phyloP scores from a whole-genome alignment of 2,888 invertebrate species.

The Brachyopa scutellaris region DNA sequence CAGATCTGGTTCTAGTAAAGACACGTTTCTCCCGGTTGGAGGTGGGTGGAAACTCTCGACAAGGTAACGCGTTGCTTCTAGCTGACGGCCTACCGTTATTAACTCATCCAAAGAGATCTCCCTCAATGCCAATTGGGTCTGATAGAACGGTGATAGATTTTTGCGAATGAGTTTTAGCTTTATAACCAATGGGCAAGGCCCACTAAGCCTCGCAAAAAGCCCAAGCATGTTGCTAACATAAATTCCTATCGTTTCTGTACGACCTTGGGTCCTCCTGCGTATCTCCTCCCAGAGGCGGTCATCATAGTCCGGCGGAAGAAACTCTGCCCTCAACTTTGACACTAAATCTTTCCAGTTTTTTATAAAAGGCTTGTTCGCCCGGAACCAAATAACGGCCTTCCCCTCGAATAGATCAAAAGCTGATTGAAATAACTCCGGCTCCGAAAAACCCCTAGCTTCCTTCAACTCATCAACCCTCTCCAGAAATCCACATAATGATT shows the following conservation, averaged over 20 bases:
- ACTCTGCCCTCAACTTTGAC: no score
- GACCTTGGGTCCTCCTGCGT: background rate
- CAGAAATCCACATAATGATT: no score
- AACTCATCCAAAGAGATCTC: background rate
- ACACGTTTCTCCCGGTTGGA: background rate
- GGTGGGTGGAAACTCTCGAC: background rate
- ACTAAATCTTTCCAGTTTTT: no score
- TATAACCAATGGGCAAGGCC: background rate
- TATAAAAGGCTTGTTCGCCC: no score
- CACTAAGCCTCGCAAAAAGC: background rate
- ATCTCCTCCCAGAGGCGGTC: background rate
- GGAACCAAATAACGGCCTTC: no score
- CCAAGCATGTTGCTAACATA: background rate
- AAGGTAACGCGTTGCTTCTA: background rate
- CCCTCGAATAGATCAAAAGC: no score
- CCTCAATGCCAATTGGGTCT: no score
- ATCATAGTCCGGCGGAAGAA: no score
- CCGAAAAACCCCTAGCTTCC: no score
- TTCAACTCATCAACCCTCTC: no score
- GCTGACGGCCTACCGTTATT: no score
- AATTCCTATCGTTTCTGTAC: constrained; percentile 22
- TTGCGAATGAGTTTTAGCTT: background rate
- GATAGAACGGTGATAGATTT: background rate
- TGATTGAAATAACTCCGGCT: no score
- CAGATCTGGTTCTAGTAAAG: background rate